phyloP scores from a whole-genome alignment of 2,113 vertebrate genomes.

The Channa argus region DNA sequence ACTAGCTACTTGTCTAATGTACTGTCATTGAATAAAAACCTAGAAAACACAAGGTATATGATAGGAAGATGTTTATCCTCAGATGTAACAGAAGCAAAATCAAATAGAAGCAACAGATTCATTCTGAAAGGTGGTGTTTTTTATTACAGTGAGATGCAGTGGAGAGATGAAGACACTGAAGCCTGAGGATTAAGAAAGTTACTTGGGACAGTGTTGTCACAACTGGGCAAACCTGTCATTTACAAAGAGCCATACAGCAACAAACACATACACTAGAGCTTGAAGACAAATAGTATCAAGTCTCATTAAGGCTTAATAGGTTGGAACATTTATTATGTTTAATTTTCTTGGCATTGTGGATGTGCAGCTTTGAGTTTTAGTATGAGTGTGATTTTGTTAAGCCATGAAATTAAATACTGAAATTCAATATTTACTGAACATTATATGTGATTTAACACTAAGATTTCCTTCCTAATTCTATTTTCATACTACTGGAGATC shows the following conservation, averaged over 20 bases:
- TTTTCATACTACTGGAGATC: neutral
- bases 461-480: neutral
- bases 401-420: neutral
- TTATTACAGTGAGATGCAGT: constrained; percentile 4
- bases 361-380: neutral
- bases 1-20: neutral
- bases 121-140: constrained; percentile 16
- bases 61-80: neutral
- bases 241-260: neutral
- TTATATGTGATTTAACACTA: neutral
- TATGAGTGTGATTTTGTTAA: neutral
- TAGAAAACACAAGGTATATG: too few species aligned
- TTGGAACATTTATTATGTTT: neutral
- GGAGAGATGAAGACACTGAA: neutral
- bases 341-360: neutral
- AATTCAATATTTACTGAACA: neutral
- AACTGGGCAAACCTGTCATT: neutral
- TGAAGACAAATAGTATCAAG: neutral
- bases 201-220: neutral
- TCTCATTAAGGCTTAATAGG: too few species aligned
- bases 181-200: constrained; percentile 3
- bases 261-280: neutral
- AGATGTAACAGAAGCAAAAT: constrained; percentile 13
- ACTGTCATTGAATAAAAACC: neutral
- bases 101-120: constrained; percentile 30